Evolutionary conservation across 37 sponge, comb jelly and placozoan species (phyloP), one percentile per base, ranked within the genome.

Genomic region (Tethya wilhelma): DNA sequence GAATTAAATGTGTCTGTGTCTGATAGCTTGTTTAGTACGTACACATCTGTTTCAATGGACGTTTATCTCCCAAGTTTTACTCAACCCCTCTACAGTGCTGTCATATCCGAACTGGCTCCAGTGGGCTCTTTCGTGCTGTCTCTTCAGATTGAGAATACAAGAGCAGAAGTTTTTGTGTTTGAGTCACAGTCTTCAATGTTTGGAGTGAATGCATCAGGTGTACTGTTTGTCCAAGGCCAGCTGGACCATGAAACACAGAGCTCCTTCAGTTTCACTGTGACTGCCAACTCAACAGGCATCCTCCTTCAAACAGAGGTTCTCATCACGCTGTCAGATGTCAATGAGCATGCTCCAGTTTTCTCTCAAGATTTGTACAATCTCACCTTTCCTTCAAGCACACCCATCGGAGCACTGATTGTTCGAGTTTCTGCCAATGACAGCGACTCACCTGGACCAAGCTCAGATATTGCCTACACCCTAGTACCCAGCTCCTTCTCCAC

Each of bases 291-390:
- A 40, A 2, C 44, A 56, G 17, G 43, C 64, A 59, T 77, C 42
- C 25, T 23, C 22, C 14, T 77, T 8, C 4, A 44, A 17, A 28
- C 86, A 70, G 4, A 40, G 32, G 26, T 77, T 8, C 58, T 1
- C 23, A 55, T 92, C 0, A 37, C 38, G 1, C 29, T 95, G 28
- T 36, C 64, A 0, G 92, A 95, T 56, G 71, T 79, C 30, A 95
- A 95, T 46, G 95, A 95, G 32, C 87, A 90, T 44, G 38, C 62
- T 38, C 95, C 95, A 0, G 29, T 38, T 1, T 90, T 90, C 34
- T 17, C 44, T 19, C n/a, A 25, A 9, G 0, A 26, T 34, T 30
- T 0, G 14, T 71, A 63, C 55, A 69, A 25, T 37, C 20, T 81
- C 38, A 59, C 58, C 9, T 6, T 81, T 22, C 38, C 55, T 5